Percentiles rank a stretch among this genome's conserved stretches.
Conservation (phyloP, 2,888 invertebrate genomes). For the Archips crataeganus region DNA sequence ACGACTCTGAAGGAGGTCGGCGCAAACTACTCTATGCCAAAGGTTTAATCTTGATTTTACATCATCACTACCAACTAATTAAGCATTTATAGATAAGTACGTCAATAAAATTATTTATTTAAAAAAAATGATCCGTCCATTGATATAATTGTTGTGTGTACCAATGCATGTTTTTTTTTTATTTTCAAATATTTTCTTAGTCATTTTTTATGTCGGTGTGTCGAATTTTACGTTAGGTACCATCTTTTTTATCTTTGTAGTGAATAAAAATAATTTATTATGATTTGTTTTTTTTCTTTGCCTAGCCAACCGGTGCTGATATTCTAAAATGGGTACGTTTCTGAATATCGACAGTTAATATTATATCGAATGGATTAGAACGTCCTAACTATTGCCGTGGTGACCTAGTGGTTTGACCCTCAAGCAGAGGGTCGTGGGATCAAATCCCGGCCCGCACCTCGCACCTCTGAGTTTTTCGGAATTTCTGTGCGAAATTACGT, state of each 20-base stretch:
- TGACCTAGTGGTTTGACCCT: too few relatives aligned
- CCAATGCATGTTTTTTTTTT: not conserved
- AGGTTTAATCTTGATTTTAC: slow-evolving; percentile 22
- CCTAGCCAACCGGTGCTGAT: too few relatives aligned
- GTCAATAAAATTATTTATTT: slow-evolving; percentile 1
- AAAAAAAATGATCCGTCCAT: slow-evolving; percentile 1
- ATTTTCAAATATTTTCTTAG: slow-evolving; percentile 2
- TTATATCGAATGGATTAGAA: too few relatives aligned
- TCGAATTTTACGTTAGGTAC: not conserved
- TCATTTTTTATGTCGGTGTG: not conserved
- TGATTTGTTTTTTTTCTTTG: not conserved
- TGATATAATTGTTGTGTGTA: not conserved
- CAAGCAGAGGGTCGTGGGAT: too few relatives aligned
- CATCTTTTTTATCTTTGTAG: slow-evolving; percentile 14
- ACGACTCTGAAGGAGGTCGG: slow-evolving; percentile 24
- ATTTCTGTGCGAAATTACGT: too few relatives aligned
- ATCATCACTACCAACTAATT: not conserved
- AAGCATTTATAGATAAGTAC: slow-evolving; percentile 11
- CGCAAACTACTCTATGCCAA: slow-evolving; percentile 22
- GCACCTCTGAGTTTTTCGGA: too few relatives aligned
- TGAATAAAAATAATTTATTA: not conserved
- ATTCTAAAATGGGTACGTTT: too few relatives aligned
- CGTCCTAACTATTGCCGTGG: too few relatives aligned
- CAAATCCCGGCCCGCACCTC: too few relatives aligned
- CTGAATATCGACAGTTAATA: too few relatives aligned